Base-by-base conservation (phyloP, 1,140 invertebrate species). In the Oncopodura yosiiana region DNA sequence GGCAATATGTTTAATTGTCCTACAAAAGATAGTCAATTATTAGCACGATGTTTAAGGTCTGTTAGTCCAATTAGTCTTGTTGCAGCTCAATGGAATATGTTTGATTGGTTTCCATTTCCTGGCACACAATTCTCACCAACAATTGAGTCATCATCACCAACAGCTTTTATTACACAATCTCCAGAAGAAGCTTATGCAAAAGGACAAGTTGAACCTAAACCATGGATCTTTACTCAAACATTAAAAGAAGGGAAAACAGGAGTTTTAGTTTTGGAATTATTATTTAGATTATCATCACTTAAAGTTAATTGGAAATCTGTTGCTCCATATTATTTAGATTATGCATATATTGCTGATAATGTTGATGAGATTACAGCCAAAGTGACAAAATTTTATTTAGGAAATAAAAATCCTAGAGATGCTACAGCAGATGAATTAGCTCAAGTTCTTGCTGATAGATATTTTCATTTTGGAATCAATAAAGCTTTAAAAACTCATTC, bases 401-500 rank as follows among this genome's bases (percentile, higher is more conserved):
- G 52, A 18, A 19, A 39, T 21, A 52, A 50, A 49, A 36, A 30
- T 14, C 45, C 52, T 12, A 23, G 34, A 16, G 37, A 38, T 14
- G 51, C 46, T 0, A 21, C 45, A 8, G 12, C 30, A 1, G 32
- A 34, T 30, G 30, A 52, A 29, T 41, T 58, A 19, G 34, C 48
- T 19, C 36, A 50, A 16, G 46, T 49, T 54, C 48, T 50, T 54
- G 39, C 27, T 44, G 26, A 27, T 46, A 11, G 58, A 60, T 48
- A 50, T 14, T 55, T 56, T 24, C 21, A 32, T 16, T 45, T 50
- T 36, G 58, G 58, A n/a, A 56, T 60, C 14, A 32, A 51, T 16
- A 55, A 55, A 34, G 52, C 43, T 32, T 32, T 60, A 19, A 42
- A 60, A 51, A 43, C 48, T 48, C 58, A 60, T 48, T 21, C 53